A percentile compares a stretch with the other conserved stretches of the same genome.
Evolutionary conservation across 92 coral and sea anemone species (phyloP).

Genomic region (Epizoanthus scotinus): DNA sequence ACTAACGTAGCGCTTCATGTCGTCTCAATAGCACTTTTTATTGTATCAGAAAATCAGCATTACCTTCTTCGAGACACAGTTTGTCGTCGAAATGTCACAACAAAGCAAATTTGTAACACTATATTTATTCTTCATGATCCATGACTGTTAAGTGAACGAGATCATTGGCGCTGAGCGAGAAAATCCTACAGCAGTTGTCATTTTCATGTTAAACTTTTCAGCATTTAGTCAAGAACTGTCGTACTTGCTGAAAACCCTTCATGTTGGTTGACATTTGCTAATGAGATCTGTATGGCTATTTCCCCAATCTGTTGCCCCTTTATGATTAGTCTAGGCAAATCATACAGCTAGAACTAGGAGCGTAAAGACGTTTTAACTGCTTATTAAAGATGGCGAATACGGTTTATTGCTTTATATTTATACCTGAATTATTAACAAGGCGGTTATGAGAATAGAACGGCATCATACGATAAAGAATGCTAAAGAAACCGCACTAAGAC

Average conservation of each 20-base stretch:
- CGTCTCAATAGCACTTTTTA: not conserved
- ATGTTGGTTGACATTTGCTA: constrained; percentile 88
- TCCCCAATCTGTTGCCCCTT: constrained; percentile 22
- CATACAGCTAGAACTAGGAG: not conserved
- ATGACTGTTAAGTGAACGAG: constrained; percentile 43
- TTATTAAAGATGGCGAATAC: not conserved
- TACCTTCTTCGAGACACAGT: constrained; percentile 6
- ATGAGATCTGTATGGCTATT: constrained; percentile 90
- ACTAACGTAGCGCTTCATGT: not conserved
- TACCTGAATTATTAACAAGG: constrained; percentile 29
- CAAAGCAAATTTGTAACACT: constrained; percentile 45
- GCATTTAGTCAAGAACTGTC: constrained; percentile 86
- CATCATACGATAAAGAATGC: constrained; percentile 4
- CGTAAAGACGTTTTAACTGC: not conserved
- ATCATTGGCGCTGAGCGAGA: constrained; percentile 36
- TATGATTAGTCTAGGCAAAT: constrained; percentile 13
- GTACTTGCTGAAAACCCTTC: constrained; percentile 79
- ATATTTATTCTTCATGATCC: constrained; percentile 34
- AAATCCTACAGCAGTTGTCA: constrained; percentile 73
- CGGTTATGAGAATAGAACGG: constrained; percentile 4
- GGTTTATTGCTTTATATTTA: not conserved
- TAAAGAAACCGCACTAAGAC: constrained; percentile 22
- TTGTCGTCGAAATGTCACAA: constrained; percentile 53
- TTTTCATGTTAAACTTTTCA: constrained; percentile 70
- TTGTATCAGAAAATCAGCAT: constrained; percentile 20